Conservation (phyloP, 1,140 invertebrate species). For the Conus betulinus region DNA sequence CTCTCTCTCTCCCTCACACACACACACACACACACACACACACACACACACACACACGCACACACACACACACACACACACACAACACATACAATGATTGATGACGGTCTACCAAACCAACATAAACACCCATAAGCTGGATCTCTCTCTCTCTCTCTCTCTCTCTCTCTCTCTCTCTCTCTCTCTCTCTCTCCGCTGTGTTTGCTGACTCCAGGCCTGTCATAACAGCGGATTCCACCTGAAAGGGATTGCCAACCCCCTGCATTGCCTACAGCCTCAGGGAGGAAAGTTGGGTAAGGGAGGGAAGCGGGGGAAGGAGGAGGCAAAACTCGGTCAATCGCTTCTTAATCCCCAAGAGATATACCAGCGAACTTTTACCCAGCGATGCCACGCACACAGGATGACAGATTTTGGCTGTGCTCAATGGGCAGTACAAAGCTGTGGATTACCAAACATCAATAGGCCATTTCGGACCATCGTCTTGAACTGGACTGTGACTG, state of each 20-base stretch:
- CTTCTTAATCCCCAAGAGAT: not conserved
- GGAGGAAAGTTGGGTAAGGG: no score
- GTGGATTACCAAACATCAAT: not conserved
- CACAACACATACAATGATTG: not conserved
- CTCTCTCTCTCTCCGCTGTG: not conserved
- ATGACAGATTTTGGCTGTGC: not conserved
- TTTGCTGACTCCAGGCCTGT: not conserved
- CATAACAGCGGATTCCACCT: not conserved
- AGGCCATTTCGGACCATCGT: no score
- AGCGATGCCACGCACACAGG: not conserved
- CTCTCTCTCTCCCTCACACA: not conserved
- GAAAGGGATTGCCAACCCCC: not conserved
- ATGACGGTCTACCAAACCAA: not conserved
- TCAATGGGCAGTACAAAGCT: not conserved
- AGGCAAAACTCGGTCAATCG: not conserved
- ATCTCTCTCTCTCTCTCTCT: no score
- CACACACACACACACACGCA: not conserved
- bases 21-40: conserved; percentile 1
- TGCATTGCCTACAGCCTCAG: no score
- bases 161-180: no score
- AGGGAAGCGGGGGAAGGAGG: not conserved
- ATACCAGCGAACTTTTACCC: not conserved
- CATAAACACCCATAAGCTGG: no score
- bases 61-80: conserved; percentile 10
- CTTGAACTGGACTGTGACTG: no score